phyloP scores from a whole-genome alignment of 1,140 invertebrate genomes.

The Eriocheir sinensis region DNA sequence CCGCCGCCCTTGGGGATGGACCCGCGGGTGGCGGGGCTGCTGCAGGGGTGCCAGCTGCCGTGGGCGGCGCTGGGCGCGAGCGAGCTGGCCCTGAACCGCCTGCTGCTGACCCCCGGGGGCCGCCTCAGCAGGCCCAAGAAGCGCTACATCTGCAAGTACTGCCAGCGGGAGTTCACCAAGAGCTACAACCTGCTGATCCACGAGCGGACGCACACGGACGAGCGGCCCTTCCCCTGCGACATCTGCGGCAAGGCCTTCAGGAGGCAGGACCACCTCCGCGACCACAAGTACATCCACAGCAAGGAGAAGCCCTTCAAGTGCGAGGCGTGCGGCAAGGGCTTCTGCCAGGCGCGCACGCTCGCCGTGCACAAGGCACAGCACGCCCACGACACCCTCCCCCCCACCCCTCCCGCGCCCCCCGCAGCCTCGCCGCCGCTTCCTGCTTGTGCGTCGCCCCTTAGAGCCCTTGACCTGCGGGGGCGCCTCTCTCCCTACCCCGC shows the following conservation, averaged over 20 bases:
- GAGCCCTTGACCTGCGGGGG: constrained; percentile 63
- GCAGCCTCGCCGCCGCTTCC: constrained; percentile 2
- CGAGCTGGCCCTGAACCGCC: constrained; percentile 71
- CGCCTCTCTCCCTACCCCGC: constrained; percentile 63
- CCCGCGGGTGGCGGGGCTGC: constrained; percentile 63
- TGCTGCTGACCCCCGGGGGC: constrained; percentile 69
- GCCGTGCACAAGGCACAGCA: constrained; percentile 85
- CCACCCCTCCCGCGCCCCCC: background rate
- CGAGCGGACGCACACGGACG: constrained; percentile 84
- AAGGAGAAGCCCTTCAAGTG: constrained; percentile 78
- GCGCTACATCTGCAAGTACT: constrained; percentile 87
- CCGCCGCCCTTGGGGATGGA: constrained; percentile 56
- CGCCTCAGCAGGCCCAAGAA: constrained; percentile 92
- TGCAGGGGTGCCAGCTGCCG: constrained; percentile 64
- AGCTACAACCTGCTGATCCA: constrained; percentile 80
- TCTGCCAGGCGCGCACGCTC: constrained; percentile 91
- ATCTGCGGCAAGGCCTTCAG: constrained; percentile 87
- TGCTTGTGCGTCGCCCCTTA: constrained; percentile 47
- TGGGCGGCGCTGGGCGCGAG: constrained; percentile 62
- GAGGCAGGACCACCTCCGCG: constrained; percentile 80
- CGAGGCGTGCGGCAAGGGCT: constrained; percentile 95
- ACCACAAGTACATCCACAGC: constrained; percentile 78
- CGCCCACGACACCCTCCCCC: constrained; percentile 62
- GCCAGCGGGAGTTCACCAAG: constrained; percentile 78
- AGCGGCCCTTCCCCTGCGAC: constrained; percentile 85